Base-by-base conservation (phyloP, 1,140 invertebrate species). In the Aphelenchoides fujianensis region DNA sequence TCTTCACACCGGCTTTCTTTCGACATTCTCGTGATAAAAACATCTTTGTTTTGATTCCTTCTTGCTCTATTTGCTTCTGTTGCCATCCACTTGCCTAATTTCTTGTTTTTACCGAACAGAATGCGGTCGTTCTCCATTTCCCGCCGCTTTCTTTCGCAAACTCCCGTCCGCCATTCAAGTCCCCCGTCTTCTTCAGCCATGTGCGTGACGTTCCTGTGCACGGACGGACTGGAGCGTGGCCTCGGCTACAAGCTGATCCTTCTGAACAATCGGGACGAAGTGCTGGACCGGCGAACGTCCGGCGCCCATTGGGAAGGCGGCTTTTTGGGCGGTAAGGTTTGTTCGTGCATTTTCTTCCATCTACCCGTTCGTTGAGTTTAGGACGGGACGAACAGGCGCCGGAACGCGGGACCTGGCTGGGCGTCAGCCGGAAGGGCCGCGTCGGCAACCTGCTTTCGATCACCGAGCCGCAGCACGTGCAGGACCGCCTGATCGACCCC, bases 171-270 rank as follows among this genome's bases (percentile, higher is more conserved):
- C n/a, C n/a, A n/a, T n/a, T n/a, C n/a, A n/a, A n/a, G n/a, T n/a
- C n/a, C 27, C 27, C 36, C 2, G n/a, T 2, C 36, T 61, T 2
- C 31, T 61, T 52, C 2, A 31, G 59, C n/a, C 16, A 66, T 66
- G 63, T 66, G 63, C 7, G 32, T 32, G 3, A 66, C 63, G 23
- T 66, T 66, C 53, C 31, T 66, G 32, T 66, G 63, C 63, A 66
- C 63, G 0, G 32, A 30, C 12, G 63, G 63, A 66, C 12, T 66
- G 36, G 63, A 30, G 53, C 31, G 63, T n/a, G 63, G 63, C 30
- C 63, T 66, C 34, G 23, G 23, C 7, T 66, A 36, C 32, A 66
- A 66, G 32, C 63, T 66, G 12, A 66, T 66, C 53, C 31, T 66
- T 35, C 30, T 66, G 32, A 66, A 66, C 34, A 66, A 66, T 30